phyloP scores from a whole-genome alignment of 2,113 vertebrate species.

The Leptosomus discolor region DNA sequence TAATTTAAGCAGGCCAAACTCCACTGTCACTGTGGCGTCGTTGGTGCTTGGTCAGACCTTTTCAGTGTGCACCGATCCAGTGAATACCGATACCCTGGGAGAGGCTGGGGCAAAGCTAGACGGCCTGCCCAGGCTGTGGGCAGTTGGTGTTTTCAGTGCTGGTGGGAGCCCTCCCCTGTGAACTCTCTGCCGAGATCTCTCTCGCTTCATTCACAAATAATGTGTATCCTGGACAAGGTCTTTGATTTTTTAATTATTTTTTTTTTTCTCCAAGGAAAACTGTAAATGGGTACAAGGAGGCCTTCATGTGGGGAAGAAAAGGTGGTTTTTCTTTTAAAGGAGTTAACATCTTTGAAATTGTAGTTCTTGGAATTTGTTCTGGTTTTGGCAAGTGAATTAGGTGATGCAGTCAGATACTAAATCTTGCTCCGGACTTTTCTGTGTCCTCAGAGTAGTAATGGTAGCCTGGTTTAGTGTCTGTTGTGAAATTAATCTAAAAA shows the following conservation, averaged over 20 bases:
- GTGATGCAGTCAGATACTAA: background rate
- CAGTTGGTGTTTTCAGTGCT: background rate
- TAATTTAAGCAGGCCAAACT: too few relatives aligned
- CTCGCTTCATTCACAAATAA: background rate
- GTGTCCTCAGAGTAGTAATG: background rate
- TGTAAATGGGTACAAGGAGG: too few relatives aligned
- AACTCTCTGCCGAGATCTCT: background rate
- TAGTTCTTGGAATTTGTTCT: background rate
- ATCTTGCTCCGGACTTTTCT: background rate
- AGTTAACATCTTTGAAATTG: background rate
- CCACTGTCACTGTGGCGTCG: background rate
- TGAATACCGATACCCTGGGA: fast-evolving
- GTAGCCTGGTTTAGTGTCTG: background rate
- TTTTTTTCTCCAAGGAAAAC: background rate
- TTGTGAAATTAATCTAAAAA: background rate
- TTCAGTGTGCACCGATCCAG: fast-evolving
- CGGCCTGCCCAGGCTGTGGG: background rate
- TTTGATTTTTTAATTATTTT: background rate
- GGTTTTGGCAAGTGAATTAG: background rate
- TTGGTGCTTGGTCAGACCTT: background rate
- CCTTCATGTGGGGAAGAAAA: background rate
- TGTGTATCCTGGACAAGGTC: background rate
- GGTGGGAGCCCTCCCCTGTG: too few relatives aligned
- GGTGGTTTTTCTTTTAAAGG: background rate
- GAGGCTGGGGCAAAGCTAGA: background rate